Conservation (phyloP, 2,888 invertebrate species). For the Erpobdella octoculata region DNA sequence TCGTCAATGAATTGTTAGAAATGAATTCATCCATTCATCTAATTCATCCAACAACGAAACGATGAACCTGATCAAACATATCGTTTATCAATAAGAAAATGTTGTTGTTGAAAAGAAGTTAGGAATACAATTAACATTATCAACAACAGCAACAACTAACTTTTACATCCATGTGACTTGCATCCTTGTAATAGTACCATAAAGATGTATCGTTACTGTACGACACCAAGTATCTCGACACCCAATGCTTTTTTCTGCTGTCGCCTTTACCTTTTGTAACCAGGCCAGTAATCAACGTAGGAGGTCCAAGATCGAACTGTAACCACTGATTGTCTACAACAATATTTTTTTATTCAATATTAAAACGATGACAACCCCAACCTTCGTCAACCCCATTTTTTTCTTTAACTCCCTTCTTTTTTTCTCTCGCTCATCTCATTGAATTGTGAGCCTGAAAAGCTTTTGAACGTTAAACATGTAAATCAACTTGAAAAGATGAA, state of each 20-base stretch:
- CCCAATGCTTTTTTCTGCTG: constrained; percentile 54
- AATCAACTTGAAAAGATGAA: too few species aligned
- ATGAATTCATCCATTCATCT: background rate
- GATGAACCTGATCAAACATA: too few species aligned
- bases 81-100: background rate
- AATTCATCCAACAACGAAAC: too few species aligned
- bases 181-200: constrained; percentile 57
- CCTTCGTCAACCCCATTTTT: too few species aligned
- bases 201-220: constrained; percentile 55
- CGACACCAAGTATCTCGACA: constrained; percentile 55
- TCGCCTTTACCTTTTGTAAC: constrained; percentile 56
- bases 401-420: too few species aligned
- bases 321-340: constrained; percentile 55
- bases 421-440: too few species aligned
- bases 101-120: background rate
- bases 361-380: background rate
- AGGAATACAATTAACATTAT: background rate
- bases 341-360: background rate
- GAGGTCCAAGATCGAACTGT: constrained; percentile 56
- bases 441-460: too few species aligned
- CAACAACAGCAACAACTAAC: constrained; percentile 40
- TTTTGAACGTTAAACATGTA: too few species aligned
- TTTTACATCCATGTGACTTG: constrained; percentile 54
- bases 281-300: constrained; percentile 55
- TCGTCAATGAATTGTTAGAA: background rate